A percentile compares a stretch with the other conserved stretches of the same genome.
Evolutionary conservation across 2,113 vertebrate species (phyloP).

Genomic region (Pelvicachromis taeniatus): DNA sequence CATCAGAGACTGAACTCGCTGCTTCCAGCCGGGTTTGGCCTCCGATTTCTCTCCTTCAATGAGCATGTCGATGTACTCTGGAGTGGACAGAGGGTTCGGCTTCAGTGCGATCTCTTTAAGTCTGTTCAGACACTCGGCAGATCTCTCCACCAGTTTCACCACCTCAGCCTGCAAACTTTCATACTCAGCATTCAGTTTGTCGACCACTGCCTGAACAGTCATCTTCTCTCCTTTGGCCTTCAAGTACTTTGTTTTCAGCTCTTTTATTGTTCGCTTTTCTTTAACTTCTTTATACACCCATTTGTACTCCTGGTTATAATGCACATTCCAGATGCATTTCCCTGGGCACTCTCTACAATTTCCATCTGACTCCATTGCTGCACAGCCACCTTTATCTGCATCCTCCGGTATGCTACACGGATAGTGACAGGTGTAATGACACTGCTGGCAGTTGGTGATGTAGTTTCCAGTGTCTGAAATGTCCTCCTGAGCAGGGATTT

Average conservation of each 20-base stretch:
- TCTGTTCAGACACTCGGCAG: not conserved
- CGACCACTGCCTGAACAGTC: not conserved
- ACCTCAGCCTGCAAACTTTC: not conserved
- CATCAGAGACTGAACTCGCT: too few species aligned
- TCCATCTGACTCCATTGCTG: too few species aligned
- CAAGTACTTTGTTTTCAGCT: not conserved
- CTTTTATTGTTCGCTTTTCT: not conserved
- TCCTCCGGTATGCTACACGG: too few species aligned
- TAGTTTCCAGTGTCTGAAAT: not conserved
- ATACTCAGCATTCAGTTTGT: too few species aligned
- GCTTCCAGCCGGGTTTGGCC: not conserved
- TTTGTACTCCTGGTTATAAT: constrained; percentile 11
- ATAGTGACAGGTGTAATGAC: constrained; percentile 54
- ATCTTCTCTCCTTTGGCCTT: not conserved
- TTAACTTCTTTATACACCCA: too few species aligned
- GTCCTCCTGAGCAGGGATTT: too few species aligned
- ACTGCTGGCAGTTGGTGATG: constrained; percentile 36
- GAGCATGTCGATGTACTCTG: constrained; percentile 33
- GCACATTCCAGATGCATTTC: constrained; percentile 15
- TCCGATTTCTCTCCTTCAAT: constrained; percentile 13
- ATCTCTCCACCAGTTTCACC: not conserved
- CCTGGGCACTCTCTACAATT: too few species aligned
- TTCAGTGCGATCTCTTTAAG: constrained; percentile 46
- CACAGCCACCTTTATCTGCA: too few species aligned
- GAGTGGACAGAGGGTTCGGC: constrained; percentile 39